A percentile compares a stretch with the other conserved stretches of the same genome.
Evolutionary conservation across 2,888 invertebrate genomes (phyloP).

Genomic region (Lithophane leautieri): DNA sequence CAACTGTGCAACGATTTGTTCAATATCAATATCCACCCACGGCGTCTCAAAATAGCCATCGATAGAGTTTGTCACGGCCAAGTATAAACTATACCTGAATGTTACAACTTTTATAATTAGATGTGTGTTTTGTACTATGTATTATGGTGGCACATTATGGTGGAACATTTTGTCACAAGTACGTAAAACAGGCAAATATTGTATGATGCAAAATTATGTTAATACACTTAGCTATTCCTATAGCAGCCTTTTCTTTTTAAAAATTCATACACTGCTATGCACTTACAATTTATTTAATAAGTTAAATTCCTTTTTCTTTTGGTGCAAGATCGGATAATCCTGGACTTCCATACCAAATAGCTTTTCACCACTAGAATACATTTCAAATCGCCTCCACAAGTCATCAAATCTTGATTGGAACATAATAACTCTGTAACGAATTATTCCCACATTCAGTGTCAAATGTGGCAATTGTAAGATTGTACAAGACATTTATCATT

Average conservation of each 20-base stretch:
- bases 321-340: slow-evolving; percentile 95
- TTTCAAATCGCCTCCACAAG: slow-evolving; percentile 94
- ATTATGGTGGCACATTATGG: neutral
- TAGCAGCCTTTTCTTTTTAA: neutral
- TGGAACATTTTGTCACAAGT: neutral
- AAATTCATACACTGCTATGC: neutral
- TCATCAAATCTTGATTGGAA: slow-evolving; percentile 96
- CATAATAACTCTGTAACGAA: slow-evolving; percentile 90
- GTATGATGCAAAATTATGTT: neutral
- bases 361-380: slow-evolving; percentile 95
- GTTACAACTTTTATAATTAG: neutral
- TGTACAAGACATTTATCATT: neutral
- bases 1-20: slow-evolving; percentile 94
- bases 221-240: neutral
- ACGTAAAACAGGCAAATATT: neutral
- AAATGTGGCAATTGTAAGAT: neutral
- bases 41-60: slow-evolving; percentile 96
- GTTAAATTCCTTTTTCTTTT: slow-evolving; percentile 95
- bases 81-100: slow-evolving; percentile 91
- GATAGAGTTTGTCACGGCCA: slow-evolving; percentile 95
- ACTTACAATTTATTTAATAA: slow-evolving; percentile 95
- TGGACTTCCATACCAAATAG: slow-evolving; percentile 96
- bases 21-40: slow-evolving; percentile 96
- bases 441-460: neutral
- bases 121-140: neutral